Percentiles rank a stretch among this genome's conserved stretches.
phyloP scores from a whole-genome alignment of 2,113 vertebrate genomes.

The Eurystomus gularis region DNA sequence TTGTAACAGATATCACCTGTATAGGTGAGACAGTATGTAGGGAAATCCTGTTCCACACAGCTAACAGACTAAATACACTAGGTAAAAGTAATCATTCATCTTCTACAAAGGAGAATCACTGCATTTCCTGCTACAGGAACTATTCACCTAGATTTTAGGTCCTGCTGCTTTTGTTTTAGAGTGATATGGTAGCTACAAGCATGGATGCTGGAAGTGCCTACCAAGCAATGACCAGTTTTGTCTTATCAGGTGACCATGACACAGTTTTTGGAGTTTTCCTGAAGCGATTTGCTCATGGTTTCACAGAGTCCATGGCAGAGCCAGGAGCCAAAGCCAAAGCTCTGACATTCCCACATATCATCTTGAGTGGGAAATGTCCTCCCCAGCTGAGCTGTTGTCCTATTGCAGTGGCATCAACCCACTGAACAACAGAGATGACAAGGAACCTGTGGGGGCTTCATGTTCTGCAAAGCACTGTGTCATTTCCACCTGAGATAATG shows the following conservation, averaged over 20 bases:
- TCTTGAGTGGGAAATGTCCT: not conserved
- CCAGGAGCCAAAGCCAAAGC: not conserved
- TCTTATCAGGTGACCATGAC: not conserved
- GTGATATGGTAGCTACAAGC: not conserved
- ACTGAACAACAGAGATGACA: not conserved
- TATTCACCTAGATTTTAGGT: not conserved
- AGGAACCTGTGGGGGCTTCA: not conserved
- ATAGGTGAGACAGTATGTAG: not conserved
- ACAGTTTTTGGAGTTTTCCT: not conserved
- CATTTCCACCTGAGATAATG: not conserved
- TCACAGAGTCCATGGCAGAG: not conserved
- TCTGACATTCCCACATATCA: not conserved
- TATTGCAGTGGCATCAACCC: not conserved
- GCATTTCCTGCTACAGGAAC: not conserved
- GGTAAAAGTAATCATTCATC: not conserved
- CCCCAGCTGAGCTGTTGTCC: not conserved
- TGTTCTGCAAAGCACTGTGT: not conserved
- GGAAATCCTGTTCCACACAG: not conserved
- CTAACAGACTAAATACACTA: not conserved
- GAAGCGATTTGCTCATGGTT: not conserved
- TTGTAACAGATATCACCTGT: not conserved
- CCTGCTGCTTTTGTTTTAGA: not conserved
- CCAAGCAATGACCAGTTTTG: not conserved
- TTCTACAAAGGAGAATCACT: not conserved
- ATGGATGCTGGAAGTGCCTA: not conserved